These are phyloP conservation scores for Malurus melanocephalus DNA, from an alignment of 2,113 vertebrate species.

Conservation along the genomic window DNA sequence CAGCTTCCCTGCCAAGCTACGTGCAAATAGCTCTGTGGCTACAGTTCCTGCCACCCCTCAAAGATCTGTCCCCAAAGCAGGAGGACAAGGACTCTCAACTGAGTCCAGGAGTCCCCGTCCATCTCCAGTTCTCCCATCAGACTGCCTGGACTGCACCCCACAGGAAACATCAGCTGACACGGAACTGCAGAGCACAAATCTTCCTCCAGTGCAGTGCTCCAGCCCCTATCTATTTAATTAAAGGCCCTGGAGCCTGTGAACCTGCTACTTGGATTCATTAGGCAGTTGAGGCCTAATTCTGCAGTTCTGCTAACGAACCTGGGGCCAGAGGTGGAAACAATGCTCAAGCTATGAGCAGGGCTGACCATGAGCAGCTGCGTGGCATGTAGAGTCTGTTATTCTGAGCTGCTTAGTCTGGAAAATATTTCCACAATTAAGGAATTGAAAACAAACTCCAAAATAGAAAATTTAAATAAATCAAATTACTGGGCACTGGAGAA, in stretches of 20 bases:
- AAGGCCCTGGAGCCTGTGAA: constrained; percentile 55
- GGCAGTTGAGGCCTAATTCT: constrained; percentile 41
- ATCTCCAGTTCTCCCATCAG: background rate
- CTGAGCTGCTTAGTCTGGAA: background rate
- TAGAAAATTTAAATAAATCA: background rate
- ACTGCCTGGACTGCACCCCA: background rate
- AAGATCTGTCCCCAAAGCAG: background rate
- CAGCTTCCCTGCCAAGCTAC: background rate
- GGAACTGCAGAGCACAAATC: constrained; percentile 29
- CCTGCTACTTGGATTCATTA: constrained; percentile 66
- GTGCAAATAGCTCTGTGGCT: background rate
- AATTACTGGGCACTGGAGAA: background rate
- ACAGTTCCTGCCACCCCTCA: background rate
- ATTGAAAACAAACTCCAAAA: background rate
- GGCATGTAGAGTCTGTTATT: background rate
- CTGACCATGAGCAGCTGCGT: background rate
- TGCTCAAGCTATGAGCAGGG: accelerated
- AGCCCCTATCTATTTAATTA: constrained; percentile 66
- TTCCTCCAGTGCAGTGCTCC: constrained; percentile 6
- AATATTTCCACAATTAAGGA: constrained; percentile 12
- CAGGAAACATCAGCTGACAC: background rate
- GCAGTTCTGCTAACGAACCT: constrained; percentile 47
- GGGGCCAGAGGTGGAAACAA: background rate
- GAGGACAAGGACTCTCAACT: accelerated
- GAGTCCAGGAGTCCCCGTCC: background rate